Evolutionary conservation across 2,888 invertebrate genomes (phyloP), one percentile per base, ranked within the genome.

Genomic region (Lasioglossum calceatum): DNA sequence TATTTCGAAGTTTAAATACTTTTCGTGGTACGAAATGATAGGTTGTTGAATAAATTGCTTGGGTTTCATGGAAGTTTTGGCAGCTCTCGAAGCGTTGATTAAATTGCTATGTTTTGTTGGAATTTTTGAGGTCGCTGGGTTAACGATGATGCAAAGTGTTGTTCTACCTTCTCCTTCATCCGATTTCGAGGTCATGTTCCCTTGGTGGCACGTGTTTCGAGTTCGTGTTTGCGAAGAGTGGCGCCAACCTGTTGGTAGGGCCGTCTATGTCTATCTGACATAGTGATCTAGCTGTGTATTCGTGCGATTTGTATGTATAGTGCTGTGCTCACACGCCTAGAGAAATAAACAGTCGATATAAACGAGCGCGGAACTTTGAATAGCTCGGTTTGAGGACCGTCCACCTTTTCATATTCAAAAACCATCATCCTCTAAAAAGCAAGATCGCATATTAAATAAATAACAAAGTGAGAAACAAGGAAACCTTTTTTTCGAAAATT

Each of bases 101-200:
- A n/a, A 58, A 58, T 58, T 58, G 58, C 12, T 58, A n/a, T 58
- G 58, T 58, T 58, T 58, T 4, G 10, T 12, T 4, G 58, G n/a
- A 58, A 58, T n/a, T 12, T 58, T 58, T 58, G n/a, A 58, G 58
- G 58, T 58, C 12, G 58, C 58, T 58, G 10, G 12, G 58, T 58
- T 58, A n/a, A n/a, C 58, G 58, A 58, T 58, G 58, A 58, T n/a
- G 58, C n/a, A 58, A 58, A 58, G 58, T 58, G n/a, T 58, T 58
- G 61, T 27, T 64, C 64, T 19, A 32, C 16, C 32, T 19, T 32
- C n/a, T 64, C 19, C 64, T 8, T 64, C 32, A 0, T 32, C 64
- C 32, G 27, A 16, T 64, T 32, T 64, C 64, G 16, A 32, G 64
- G 64, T 3, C 64, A 1, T 7, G 19, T 64, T 32, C 64, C 19